These are phyloP conservation scores for Cyprinella venusta DNA, from an alignment of 2,797 vertebrate species.

Conservation along the genomic window DNA sequence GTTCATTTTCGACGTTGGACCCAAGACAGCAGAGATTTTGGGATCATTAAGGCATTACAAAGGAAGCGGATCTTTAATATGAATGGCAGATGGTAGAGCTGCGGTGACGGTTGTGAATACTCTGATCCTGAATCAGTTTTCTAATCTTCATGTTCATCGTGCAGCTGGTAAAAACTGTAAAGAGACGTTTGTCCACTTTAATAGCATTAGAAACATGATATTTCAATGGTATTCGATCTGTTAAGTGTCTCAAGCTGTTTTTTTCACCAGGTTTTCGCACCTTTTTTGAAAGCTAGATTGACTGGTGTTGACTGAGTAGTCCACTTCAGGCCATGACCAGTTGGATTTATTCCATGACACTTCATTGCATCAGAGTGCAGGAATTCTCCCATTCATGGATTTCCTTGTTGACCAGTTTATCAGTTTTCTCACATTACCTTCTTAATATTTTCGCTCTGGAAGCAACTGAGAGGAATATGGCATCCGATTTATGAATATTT, in stretches of 20 bases:
- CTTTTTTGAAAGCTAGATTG: neutral
- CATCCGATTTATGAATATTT: neutral
- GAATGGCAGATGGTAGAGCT: conserved; percentile 7
- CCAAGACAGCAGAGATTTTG: neutral
- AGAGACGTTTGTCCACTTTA: neutral
- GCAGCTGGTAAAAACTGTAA: neutral
- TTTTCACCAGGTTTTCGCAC: neutral
- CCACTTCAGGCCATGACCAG: conserved; percentile 35
- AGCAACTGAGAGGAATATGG: conserved; percentile 7
- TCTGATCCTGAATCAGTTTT: conserved; percentile 24
- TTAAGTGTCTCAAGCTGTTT: neutral
- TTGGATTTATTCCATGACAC: conserved; percentile 37
- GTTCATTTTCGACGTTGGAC: neutral
- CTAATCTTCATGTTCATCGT: neutral
- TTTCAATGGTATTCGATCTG: neutral
- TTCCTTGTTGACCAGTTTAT: conserved; percentile 14
- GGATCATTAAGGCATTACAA: conserved; percentile 28
- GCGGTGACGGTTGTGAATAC: neutral
- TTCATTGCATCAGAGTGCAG: conserved; percentile 37
- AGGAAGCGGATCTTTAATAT: conserved; percentile 34
- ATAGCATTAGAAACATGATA: conserved; percentile 18
- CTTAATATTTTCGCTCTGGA: neutral
- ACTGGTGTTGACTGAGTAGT: conserved; percentile 11
- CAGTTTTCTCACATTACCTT: neutral
- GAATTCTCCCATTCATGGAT: conserved; percentile 50